Conservation (phyloP, 2,113 vertebrate genomes). For the Hypomesus transpacificus region DNA sequence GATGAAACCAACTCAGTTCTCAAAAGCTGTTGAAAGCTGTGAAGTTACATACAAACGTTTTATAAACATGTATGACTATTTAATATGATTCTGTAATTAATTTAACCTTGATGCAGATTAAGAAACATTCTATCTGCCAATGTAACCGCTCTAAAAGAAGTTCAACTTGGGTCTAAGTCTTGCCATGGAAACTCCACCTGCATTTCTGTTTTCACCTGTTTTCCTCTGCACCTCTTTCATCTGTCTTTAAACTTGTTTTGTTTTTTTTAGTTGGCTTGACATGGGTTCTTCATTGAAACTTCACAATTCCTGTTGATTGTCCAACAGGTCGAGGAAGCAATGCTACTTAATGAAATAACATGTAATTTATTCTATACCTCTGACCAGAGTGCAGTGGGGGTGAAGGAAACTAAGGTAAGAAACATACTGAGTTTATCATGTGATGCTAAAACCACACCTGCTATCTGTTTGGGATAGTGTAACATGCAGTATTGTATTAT, state of each 20-base stretch:
- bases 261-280: slow-evolving; percentile 68
- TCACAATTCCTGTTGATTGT: slow-evolving; percentile 78
- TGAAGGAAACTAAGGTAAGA: slow-evolving; percentile 76
- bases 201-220: slow-evolving; percentile 47
- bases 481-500: neutral
- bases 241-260: slow-evolving; percentile 70
- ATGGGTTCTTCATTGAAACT: slow-evolving; percentile 72
- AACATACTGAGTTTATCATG: slow-evolving; percentile 18
- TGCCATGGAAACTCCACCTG: slow-evolving; percentile 56
- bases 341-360: slow-evolving; percentile 83
- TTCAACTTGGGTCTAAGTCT: slow-evolving; percentile 27
- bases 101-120: neutral
- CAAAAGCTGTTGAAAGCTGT: too few species aligned
- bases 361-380: slow-evolving; percentile 80
- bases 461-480: slow-evolving; percentile 36
- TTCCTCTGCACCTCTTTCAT: slow-evolving; percentile 54
- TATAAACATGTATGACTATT: too few species aligned
- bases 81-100: too few species aligned
- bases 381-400: slow-evolving; percentile 79
- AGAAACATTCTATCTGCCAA: neutral
- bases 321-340: slow-evolving; percentile 79
- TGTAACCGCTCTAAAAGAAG: neutral
- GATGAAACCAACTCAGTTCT: neutral
- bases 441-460: slow-evolving; percentile 34
- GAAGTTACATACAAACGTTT: too few species aligned